Evolutionary conservation across 2,113 vertebrate species (phyloP), one percentile per base, ranked within the genome.

Genomic region (Pandion haliaetus): DNA sequence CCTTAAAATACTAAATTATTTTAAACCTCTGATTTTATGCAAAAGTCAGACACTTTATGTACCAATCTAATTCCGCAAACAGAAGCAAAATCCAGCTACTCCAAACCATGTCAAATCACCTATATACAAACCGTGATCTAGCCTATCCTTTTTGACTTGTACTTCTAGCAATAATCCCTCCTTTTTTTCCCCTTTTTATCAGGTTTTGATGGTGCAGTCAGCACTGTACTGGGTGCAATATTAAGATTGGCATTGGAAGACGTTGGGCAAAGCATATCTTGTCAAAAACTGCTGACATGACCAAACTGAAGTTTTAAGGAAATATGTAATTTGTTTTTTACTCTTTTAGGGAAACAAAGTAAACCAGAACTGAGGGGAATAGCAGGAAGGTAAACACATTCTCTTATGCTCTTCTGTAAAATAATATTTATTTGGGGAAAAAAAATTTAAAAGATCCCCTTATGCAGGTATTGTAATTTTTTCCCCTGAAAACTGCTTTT

Each of bases 1-100:
- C 67, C 82, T 91, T 96, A 96, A 96, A 97, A 93, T 83, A 86
- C 38, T 96, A 93, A 94, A 65, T 78, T 1, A 44, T 61, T 90
- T 90, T 88, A 77, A 61, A 92, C 89, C 45, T 58, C n/a, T 59
- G 16, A 70, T 90, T 92, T 93, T 93, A 65, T 63, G 8, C 28
- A 79, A 38, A 91, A 95, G 52, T 42, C 38, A 86, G 63, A 52
- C 3, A 71, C 36, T 85, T 79, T 81, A 44, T 78, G 20, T 44
- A 78, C n/a, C 58, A 31, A 54, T 79, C 24, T 88, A 11, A 25
- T 86, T 95, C n/a, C 79, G 16, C 55, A 94, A 88, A 90, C 12
- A 80, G 50, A 90, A 91, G 38, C 5, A 42, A 83, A 88, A 90
- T 82, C 23, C 18, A 74, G 34, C 6, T n/a, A 34, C 18, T 83